Base-by-base conservation (phyloP, 2,888 invertebrate genomes). In the Ochropleura leucogaster region DNA sequence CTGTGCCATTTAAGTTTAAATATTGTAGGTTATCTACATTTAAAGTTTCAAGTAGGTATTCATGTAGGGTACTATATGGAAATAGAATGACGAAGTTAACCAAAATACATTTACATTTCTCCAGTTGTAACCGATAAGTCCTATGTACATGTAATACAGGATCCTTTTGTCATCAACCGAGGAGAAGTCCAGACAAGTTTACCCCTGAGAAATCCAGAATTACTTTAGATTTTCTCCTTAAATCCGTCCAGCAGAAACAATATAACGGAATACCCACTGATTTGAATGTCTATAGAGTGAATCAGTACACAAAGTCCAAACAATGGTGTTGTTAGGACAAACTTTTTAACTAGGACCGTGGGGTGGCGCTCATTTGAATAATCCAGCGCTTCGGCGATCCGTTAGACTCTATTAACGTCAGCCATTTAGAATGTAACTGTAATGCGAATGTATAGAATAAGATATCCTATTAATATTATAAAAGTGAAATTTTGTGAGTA, bases 361-460 rank as follows among this genome's bases (percentile, higher is more conserved):
- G 85, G 77, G 87, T 65, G 72, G 73, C 47, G 68, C 85, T 88
- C 83, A 89, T 89, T 89, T 89, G 82, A 89, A 89, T 89, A 89
- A 89, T 89, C 86, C 77, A 72, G 77, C 74, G 80, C 82, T 81
- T 85, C 88, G 79, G 77, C 82, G 88, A 88, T 88, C 88, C 79
- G 88, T 85, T 84, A 80, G 76, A 81, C 74, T 79, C 81, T 85
- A 89, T 89, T 87, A 87, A 75, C 82, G 77, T 84, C 84, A 85
- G 63, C 42, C 71, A 57, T 62, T 65, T 84, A 87, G 82, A 9
- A 74, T 46, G 87, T 87, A 82, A 81, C 79, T 57, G 9, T 20
- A 14, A 46, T n/a, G 62, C 44, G n/a, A 20, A 62, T 44, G 62
- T 30, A 16, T 30, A 16, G 16, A 40, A 30, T 1, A 30, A 59